Evolutionary conservation across 1,140 invertebrate species (phyloP), one percentile per base, ranked within the genome.

Genomic region (Sitobion miscanthi): DNA sequence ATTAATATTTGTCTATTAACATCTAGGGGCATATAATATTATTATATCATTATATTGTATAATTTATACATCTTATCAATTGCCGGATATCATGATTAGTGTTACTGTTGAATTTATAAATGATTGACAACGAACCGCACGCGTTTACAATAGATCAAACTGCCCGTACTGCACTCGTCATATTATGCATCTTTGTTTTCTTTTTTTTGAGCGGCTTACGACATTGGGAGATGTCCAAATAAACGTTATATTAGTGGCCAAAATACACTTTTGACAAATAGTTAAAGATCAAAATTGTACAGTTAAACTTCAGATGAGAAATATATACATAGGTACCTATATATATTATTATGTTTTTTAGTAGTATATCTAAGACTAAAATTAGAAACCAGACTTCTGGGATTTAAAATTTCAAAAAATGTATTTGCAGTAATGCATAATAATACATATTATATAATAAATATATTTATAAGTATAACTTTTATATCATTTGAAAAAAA

Each of bases 191-290:
- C 21, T 88, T 88, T 88, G 25, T 88, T 88, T 54, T 88, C 7
- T 90, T 69, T 90, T 90, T 90, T 69, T 69, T 69, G 11, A 45
- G 38, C 38, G 5, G 45, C 6, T 69, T 45, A 42, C 45, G 14
- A 69, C 42, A 38, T 92, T 92, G 90, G 90, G n/a, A 49, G 47
- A 38, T 49, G 45, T 92, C 90, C 90, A 92, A 92, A 92, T 92
- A 92, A 82, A 92, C 47, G 90, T 69, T 82, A 92, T 49, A 52
- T 83, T 35, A 23, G 90, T 83, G 30, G 69, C 90, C 69, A 92
- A 92, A 92, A 92, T 82, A 92, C 69, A 89, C 88, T 89, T 89
- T 89, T 89, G 35, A 89, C 88, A 89, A 89, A 89, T 89, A 89
- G 49, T 89, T 89, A 5, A 38, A 89, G 35, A 89, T 89, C 87